Percentiles rank a stretch among this genome's conserved stretches.
These are phyloP conservation scores for Lymantria dispar DNA, from an alignment of 2,888 invertebrate genomes.

Conservation along the genomic window DNA sequence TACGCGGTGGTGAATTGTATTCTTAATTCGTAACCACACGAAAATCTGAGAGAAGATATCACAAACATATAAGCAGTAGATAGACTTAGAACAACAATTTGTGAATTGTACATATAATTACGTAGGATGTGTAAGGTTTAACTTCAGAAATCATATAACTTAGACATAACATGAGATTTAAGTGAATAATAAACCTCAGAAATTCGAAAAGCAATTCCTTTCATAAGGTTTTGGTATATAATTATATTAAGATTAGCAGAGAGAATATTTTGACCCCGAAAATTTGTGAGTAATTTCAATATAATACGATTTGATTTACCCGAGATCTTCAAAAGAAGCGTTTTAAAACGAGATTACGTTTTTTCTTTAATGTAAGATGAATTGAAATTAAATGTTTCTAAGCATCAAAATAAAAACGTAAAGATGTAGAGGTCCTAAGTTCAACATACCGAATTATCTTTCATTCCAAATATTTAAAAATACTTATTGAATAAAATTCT, in stretches of 20 bases:
- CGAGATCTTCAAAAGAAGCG: conserved; percentile 13
- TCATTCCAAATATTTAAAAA: conserved; percentile 16
- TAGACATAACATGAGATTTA: background rate
- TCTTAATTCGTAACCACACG: too few relatives aligned
- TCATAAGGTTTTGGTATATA: conserved; percentile 8
- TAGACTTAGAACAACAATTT: too few relatives aligned
- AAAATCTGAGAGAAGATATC: too few relatives aligned
- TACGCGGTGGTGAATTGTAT: too few relatives aligned
- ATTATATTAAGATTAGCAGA: background rate
- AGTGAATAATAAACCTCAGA: background rate
- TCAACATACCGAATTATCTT: conserved; percentile 14
- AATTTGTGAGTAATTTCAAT: background rate
- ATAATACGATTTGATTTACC: conserved; percentile 4
- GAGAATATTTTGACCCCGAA: background rate
- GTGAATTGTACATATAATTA: too few relatives aligned
- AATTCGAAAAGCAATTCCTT: background rate
- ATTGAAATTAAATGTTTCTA: conserved; percentile 13
- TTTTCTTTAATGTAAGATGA: conserved; percentile 11
- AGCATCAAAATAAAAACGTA: conserved; percentile 18
- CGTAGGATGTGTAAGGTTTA: too few relatives aligned
- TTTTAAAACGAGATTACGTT: conserved; percentile 23
- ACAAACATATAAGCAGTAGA: too few relatives aligned
- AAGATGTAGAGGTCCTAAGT: conserved; percentile 26
- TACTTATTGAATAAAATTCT: conserved; percentile 33
- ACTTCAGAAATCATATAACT: background rate